Evolutionary conservation across 2,888 invertebrate species (phyloP).

Genomic region (Dicyrtoma fusca): DNA sequence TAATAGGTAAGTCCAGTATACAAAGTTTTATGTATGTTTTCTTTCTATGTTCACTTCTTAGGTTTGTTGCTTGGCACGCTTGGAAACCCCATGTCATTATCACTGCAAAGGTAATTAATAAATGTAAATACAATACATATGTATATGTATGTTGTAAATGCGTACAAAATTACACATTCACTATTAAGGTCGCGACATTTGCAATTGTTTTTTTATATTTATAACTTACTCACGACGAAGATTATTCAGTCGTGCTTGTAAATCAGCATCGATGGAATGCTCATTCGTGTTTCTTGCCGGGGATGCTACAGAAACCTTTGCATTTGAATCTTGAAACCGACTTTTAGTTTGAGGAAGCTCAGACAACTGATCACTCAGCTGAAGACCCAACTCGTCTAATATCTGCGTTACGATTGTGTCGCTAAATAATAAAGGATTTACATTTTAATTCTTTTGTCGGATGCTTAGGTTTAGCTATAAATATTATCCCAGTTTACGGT

Average conservation of each 20-base stretch:
- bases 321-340: not conserved
- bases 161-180: too few species aligned
- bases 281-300: not conserved
- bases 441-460: too few species aligned
- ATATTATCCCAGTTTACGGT: too few species aligned
- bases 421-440: slow-evolving; percentile 57
- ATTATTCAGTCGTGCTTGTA: slow-evolving; percentile 95
- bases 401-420: slow-evolving; percentile 65
- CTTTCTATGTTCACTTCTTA: slow-evolving; percentile 13
- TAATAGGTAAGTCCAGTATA: too few species aligned
- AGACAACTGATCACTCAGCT: slow-evolving; percentile 64
- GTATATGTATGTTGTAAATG: too few species aligned
- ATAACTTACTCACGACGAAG: slow-evolving; percentile 75
- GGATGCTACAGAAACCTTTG: slow-evolving; percentile 12
- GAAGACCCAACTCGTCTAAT: slow-evolving; percentile 67
- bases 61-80: slow-evolving; percentile 19
- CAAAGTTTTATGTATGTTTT: too few species aligned
- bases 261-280: slow-evolving; percentile 75
- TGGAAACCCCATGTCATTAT: not conserved
- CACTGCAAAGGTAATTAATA: slow-evolving; percentile 1
- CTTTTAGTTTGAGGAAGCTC: slow-evolving; percentile 61
- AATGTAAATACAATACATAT: too few species aligned
- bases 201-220: not conserved
- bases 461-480: too few species aligned
- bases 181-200: too few species aligned